Evolutionary conservation across 2,888 invertebrate genomes (phyloP).

Genomic region (Sialis lutaria): DNA sequence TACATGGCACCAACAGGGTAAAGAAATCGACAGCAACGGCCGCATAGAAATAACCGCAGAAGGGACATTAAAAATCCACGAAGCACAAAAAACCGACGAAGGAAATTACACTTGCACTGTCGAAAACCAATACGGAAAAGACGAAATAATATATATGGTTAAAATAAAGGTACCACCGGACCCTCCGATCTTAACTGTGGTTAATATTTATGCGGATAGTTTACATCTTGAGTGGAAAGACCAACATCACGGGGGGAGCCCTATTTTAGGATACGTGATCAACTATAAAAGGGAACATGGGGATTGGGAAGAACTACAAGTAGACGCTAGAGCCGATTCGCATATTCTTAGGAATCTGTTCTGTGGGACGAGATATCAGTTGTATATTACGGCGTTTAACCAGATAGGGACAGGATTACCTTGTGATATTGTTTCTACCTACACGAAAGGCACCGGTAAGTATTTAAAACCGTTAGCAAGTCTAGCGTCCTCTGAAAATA

Average conservation of each 20-base stretch:
- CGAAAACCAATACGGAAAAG: conserved; percentile 67
- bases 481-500: no score
- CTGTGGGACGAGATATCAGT: conserved; percentile 76
- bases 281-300: conserved; percentile 81
- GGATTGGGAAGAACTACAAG: conserved; percentile 82
- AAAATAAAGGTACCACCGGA: conserved; percentile 70
- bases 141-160: conserved; percentile 64
- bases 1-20: conserved; percentile 64
- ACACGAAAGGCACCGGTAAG: conserved; percentile 61
- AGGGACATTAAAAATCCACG: conserved; percentile 59
- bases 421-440: conserved; percentile 73
- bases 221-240: conserved; percentile 67
- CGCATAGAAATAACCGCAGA: conserved; percentile 47
- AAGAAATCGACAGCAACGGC: conserved; percentile 50
- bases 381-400: conserved; percentile 81
- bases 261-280: conserved; percentile 69
- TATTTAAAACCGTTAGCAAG: no score
- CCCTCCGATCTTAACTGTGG: conserved; percentile 63
- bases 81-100: conserved; percentile 63
- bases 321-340: conserved; percentile 63
- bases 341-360: conserved; percentile 66
- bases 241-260: conserved; percentile 67
- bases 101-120: conserved; percentile 83
- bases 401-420: conserved; percentile 78
- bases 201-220: conserved; percentile 68